These are phyloP conservation scores for Scrobipalpa atriplicella DNA, from an alignment of 2,888 invertebrate genomes.

Conservation along the genomic window DNA sequence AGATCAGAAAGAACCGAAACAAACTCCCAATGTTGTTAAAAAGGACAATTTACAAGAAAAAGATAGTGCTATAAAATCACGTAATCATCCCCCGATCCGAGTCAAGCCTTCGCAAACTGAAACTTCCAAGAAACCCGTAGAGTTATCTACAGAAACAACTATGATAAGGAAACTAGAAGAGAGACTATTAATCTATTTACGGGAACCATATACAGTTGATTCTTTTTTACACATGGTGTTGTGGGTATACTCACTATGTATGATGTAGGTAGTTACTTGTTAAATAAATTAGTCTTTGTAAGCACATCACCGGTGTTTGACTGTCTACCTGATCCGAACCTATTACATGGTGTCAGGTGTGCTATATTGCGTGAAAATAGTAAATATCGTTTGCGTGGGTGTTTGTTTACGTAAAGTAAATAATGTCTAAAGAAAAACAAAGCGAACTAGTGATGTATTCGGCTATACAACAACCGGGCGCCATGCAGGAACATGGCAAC, in stretches of 20 bases:
- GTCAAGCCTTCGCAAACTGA: background rate
- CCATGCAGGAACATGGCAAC: too few species aligned
- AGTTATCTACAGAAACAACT: too few species aligned
- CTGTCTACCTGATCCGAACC: too few species aligned
- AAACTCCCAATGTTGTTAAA: background rate
- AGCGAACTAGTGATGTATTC: too few species aligned
- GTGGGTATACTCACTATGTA: too few species aligned
- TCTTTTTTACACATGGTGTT: background rate
- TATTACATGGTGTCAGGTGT: constrained; percentile 30
- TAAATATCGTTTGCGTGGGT: background rate
- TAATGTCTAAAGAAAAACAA: too few species aligned
- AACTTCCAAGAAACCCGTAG: background rate
- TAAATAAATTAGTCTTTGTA: too few species aligned
- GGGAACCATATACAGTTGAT: background rate
- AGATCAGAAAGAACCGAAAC: background rate
- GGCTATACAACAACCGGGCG: too few species aligned
- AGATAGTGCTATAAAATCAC: background rate
- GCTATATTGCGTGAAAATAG: background rate
- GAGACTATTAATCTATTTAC: background rate
- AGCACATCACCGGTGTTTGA: too few species aligned
- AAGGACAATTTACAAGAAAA: background rate
- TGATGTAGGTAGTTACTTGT: too few species aligned
- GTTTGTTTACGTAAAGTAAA: constrained; percentile 18
- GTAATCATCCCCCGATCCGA: background rate
- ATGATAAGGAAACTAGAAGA: background rate